Evolutionary conservation across 1,140 invertebrate species (phyloP), one percentile per base, ranked within the genome.

Genomic region (Calephelis virginiensis): DNA sequence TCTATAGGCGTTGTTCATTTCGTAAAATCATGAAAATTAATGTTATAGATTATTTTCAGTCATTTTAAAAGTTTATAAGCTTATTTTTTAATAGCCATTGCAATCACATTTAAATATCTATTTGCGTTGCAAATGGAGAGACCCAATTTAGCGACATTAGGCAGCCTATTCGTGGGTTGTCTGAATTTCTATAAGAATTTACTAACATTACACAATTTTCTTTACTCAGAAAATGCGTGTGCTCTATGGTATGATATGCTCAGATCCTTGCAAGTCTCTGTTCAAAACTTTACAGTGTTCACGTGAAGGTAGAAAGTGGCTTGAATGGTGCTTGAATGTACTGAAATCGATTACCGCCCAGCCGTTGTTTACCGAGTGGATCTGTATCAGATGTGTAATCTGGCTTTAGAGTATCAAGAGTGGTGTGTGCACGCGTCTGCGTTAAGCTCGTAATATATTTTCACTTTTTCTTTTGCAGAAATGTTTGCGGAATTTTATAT

Each of bases 351-450:
- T 83, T 78, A 77, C 28, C 28, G 28, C 40, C 40, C 9, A 28
- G 71, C 62, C 43, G 71, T 81, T 83, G 77, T 84, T 82, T 85
- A 80, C 75, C 61, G 65, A 81, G 82, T 64, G 75, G 80, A 86
- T 86, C 85, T 83, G 76, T 85, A 85, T 84, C 84, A 64, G 63
- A 75, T 68, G 50, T 80, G 72, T 81, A 82, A 85, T 86, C 80
- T 84, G 68, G 70, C 70, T 67, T 79, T 69, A 71, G 72, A 64
- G 73, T 71, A 70, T 75, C 70, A 59, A 61, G 56, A 71, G 71
- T 72, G 65, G 71, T 53, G 50, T 11, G 10, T 53, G 28, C 14
- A 53, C 28, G 14, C 14, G 14, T 17, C 50, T 53, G 14, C 50
- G 61, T 45, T 40, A 60, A 45, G 61, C 14, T 43, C 45, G 40